Conservation (phyloP, 1,140 invertebrate species). For the Pseudomyrmex cubaensis region DNA sequence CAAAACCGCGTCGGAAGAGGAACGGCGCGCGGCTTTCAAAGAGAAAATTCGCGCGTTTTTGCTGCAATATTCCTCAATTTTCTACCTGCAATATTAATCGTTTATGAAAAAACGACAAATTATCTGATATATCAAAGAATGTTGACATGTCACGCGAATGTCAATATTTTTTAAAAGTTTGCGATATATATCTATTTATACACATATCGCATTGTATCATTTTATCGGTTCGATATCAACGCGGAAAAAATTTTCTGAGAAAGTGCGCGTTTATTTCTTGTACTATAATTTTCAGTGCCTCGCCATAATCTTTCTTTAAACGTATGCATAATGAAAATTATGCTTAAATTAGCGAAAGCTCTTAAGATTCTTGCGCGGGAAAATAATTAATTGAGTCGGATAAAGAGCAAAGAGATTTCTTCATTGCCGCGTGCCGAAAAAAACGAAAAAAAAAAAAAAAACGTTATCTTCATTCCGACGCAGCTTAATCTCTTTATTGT, state of each 20-base stretch:
- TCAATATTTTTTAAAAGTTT: not conserved
- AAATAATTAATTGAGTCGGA: conserved; percentile 13
- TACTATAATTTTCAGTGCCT: not conserved
- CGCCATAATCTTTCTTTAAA: not conserved
- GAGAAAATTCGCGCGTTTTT: not conserved
- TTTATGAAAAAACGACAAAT: conserved; percentile 1
- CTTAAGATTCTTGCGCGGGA: not conserved
- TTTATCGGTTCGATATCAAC: not conserved
- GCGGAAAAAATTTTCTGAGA: not conserved
- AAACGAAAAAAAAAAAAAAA: not conserved
- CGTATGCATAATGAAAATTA: conserved; percentile 1
- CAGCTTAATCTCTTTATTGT: conserved; percentile 32
- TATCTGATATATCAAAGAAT: not conserved
- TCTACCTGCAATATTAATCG: not conserved
- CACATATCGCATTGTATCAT: not conserved
- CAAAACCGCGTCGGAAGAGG: not conserved
- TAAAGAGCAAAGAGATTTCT: conserved; percentile 1
- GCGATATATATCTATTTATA: not conserved
- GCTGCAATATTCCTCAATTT: not conserved
- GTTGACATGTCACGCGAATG: not conserved
- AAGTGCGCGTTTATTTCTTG: not conserved
- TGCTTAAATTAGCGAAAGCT: not conserved
- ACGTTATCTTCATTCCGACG: not conserved
- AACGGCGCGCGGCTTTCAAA: not conserved
- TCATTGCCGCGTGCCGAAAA: not conserved